Conservation (phyloP, 2,888 invertebrate genomes). For the Pseudococcus longispinus region DNA sequence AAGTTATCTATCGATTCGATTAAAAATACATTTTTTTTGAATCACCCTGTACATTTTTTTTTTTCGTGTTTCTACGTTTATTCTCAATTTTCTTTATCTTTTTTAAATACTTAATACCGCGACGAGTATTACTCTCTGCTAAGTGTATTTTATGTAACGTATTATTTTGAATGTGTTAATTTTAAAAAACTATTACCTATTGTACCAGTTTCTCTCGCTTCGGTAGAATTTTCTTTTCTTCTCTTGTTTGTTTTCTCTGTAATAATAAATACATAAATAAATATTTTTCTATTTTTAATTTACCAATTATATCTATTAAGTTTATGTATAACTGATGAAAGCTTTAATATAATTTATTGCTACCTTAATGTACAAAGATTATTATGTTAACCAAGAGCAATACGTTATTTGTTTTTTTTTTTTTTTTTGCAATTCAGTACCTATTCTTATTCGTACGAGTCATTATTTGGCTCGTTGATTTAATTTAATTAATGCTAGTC, state of each 20-base stretch:
- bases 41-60: neutral
- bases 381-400: constrained; percentile 23
- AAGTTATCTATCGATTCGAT: no score
- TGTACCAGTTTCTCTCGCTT: constrained; percentile 15
- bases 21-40: neutral
- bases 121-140: neutral
- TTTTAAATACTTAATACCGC: neutral
- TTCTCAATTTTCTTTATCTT: neutral
- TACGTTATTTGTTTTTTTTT: neutral
- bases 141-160: neutral
- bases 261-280: no score
- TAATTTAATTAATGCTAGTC: constrained; percentile 4
- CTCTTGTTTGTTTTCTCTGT: neutral
- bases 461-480: neutral
- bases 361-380: constrained; percentile 22
- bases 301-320: constrained; percentile 27
- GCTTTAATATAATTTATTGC: constrained; percentile 44
- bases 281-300: constrained; percentile 35
- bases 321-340: constrained; percentile 30
- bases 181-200: neutral
- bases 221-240: neutral
- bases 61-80: neutral
- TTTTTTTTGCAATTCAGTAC: neutral
- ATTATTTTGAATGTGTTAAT: neutral
- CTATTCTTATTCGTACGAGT: neutral